Conservation (phyloP, 2,113 vertebrate genomes). For the Forbesichthys papilliferus region DNA sequence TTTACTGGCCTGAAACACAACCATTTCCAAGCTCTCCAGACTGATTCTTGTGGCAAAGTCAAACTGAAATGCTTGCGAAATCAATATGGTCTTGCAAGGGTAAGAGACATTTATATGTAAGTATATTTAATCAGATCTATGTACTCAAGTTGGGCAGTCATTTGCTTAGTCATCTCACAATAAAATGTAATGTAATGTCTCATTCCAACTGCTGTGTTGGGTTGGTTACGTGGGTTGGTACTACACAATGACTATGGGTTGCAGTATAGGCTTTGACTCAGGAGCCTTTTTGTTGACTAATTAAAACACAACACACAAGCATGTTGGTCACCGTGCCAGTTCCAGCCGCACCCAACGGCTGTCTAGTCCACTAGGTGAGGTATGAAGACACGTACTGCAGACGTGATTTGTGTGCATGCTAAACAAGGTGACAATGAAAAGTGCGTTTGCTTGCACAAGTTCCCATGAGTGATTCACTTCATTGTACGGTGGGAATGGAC, state of each 20-base stretch:
- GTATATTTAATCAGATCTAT: no score
- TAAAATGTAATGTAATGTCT: neutral
- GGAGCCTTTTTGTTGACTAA: slow-evolving; percentile 5
- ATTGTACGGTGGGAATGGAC: slow-evolving; percentile 44
- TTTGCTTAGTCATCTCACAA: neutral
- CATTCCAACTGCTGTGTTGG: neutral
- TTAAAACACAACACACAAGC: slow-evolving; percentile 7
- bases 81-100: no score
- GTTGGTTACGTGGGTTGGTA: no score
- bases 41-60: no score
- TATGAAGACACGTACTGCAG: neutral
- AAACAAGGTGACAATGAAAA: slow-evolving; percentile 1
- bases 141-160: neutral
- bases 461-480: slow-evolving; percentile 45
- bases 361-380: slow-evolving; percentile 20
- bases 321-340: neutral
- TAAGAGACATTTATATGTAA: no score
- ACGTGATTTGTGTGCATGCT: neutral
- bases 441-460: slow-evolving; percentile 18
- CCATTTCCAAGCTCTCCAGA: no score
- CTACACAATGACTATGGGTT: neutral
- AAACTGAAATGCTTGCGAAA: no score
- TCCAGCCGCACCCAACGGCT: slow-evolving; percentile 16
- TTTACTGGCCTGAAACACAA: no score
- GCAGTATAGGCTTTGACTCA: neutral